phyloP scores from a whole-genome alignment of 2,113 vertebrate genomes.

The Leptobrachium ailaonicum region DNA sequence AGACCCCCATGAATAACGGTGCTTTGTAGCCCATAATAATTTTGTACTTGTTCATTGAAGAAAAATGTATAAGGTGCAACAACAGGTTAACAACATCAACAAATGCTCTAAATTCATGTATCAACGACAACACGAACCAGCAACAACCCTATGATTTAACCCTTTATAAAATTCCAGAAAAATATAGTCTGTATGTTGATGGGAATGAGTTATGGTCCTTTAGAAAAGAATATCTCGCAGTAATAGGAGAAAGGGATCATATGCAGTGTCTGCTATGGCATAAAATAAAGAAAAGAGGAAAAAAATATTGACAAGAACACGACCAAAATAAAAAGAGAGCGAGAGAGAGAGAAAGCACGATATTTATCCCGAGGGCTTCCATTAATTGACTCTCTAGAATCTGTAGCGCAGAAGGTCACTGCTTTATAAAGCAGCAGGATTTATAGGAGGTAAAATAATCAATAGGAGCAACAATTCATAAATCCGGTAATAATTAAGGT shows the following conservation, averaged over 20 bases:
- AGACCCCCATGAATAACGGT: too few relatives aligned
- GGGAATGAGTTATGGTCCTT: constrained; percentile 55
- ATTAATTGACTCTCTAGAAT: constrained; percentile 40
- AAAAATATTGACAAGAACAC: constrained; percentile 1
- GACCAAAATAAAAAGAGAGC: constrained; percentile 29
- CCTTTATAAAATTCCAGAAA: not conserved
- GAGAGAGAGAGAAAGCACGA: constrained; percentile 27
- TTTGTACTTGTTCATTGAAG: too few relatives aligned
- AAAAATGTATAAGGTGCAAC: too few relatives aligned
- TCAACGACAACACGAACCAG: too few relatives aligned
- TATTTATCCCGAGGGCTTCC: constrained; percentile 52
- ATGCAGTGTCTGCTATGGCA: constrained; percentile 20
- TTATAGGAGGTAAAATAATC: constrained; percentile 53
- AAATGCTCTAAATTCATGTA: too few relatives aligned
- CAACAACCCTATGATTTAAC: constrained; percentile 1
- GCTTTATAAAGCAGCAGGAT: constrained; percentile 48
- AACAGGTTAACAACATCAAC: too few relatives aligned
- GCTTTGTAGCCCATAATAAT: too few relatives aligned
- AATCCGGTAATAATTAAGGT: constrained; percentile 58
- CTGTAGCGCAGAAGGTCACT: constrained; percentile 45
- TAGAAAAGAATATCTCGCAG: constrained; percentile 39
- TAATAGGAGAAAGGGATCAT: constrained; percentile 45
- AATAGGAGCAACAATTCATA: constrained; percentile 57
- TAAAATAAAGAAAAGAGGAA: constrained; percentile 6
- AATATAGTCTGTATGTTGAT: not conserved